Percentiles rank a stretch among this genome's conserved stretches.
Evolutionary conservation across 2,888 invertebrate species (phyloP).

Genomic region (Graphium colonna): DNA sequence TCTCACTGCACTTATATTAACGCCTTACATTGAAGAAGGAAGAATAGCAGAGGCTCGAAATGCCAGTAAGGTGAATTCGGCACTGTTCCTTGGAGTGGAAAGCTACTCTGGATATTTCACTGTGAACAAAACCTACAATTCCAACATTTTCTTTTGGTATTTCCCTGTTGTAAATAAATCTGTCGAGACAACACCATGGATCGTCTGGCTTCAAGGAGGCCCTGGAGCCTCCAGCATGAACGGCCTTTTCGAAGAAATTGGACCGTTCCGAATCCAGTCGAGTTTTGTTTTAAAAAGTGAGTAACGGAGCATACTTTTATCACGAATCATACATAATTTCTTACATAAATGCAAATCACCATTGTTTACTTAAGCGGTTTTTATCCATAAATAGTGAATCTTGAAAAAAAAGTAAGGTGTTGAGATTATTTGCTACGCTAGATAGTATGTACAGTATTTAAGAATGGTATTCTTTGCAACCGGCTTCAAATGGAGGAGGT

Average conservation of each 20-base stretch:
- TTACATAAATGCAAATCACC: too few relatives aligned
- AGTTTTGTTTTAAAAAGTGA: slow-evolving; percentile 45
- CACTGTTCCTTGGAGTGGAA: slow-evolving; percentile 53
- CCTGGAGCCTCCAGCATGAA: slow-evolving; percentile 85
- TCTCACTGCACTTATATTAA: slow-evolving; percentile 52
- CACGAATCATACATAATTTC: too few relatives aligned
- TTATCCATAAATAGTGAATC: too few relatives aligned
- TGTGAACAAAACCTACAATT: slow-evolving; percentile 84
- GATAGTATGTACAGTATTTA: too few relatives aligned
- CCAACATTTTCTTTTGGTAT: slow-evolving; percentile 92
- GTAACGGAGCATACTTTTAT: slow-evolving; percentile 31
- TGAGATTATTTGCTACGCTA: too few relatives aligned
- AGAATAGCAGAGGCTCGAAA: slow-evolving; percentile 44
- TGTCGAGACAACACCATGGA: slow-evolving; percentile 78
- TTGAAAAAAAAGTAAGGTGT: too few relatives aligned
- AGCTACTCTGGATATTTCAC: slow-evolving; percentile 80
- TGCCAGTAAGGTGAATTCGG: slow-evolving; percentile 45
- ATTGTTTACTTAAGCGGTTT: too few relatives aligned
- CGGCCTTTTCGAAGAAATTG: slow-evolving; percentile 63
- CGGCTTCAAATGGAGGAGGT: too few relatives aligned
- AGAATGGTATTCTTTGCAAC: too few relatives aligned
- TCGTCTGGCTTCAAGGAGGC: slow-evolving; percentile 94
- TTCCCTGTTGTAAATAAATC: slow-evolving; percentile 80
- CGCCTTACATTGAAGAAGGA: slow-evolving; percentile 48
- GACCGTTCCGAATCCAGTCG: slow-evolving; percentile 48